Evolutionary conservation across 2,113 vertebrate species (phyloP), one percentile per base, ranked within the genome.

Genomic region (Ciconia stormi): DNA sequence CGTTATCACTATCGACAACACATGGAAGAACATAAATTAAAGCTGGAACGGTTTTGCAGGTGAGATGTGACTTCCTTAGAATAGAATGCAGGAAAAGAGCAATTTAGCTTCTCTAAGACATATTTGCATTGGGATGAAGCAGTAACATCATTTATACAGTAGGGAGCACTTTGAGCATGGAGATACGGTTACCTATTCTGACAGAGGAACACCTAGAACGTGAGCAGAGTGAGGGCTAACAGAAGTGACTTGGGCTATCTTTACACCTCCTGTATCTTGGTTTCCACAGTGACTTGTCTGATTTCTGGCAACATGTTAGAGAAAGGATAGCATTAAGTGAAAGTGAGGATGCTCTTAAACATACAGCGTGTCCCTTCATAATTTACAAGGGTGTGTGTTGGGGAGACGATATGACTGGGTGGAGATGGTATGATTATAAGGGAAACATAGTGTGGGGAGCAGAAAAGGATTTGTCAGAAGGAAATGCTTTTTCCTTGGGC

Each of bases 41-140:
- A 98, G 82, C 61, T 98, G 94, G 97, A 98, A 49, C 90, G 49
- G n/a, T 49, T 98, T 26, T 98, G 96, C 88, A 93, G 98, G 99
- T 99, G 91, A 96, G 95, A 76, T 27, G 22, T 20, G 29, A 70
- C 27, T 85, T 79, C 30, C 52, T 44, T 86, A n/a, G 46, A 56
- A 49, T n/a, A 50, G 19, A 46, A 32, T 38, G 15, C 30, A 79
- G 23, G 40, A 93, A 76, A 63, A 49, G 32, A 81, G 40, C 81
- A 66, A 47, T 56, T 32, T 38, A 53, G 23, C 13, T 53, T 74
- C 42, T 53, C 32, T 52, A 66, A 34, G n/a, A 29, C 20, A 5
- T 11, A 15, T 34, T 69, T 63, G 29, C 23, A 26, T 63, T 69
- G 36, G 38, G 25, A 42, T 63, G 55, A 90, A 76, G 62, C 38